Percentiles rank a stretch among this genome's conserved stretches.
phyloP scores from a whole-genome alignment of 2,113 vertebrate genomes.

The Butorides virescens region DNA sequence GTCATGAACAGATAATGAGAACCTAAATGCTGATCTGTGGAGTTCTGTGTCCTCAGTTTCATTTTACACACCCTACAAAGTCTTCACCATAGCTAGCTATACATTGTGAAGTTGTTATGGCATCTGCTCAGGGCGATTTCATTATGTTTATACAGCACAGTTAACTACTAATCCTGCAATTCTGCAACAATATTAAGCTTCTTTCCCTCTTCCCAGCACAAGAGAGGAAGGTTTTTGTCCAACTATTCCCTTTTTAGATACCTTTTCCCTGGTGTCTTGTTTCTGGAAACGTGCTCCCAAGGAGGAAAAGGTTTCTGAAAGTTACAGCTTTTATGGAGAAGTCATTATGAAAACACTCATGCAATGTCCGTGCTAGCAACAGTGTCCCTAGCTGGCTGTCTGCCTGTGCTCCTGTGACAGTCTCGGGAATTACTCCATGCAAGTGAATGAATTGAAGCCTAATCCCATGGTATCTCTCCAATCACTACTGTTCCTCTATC shows the following conservation, averaged over 20 bases:
- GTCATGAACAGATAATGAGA: neutral
- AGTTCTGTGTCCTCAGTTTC: neutral
- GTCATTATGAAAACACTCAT: neutral
- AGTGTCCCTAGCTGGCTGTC: neutral
- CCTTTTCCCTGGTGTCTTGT: neutral
- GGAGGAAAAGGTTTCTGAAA: neutral
- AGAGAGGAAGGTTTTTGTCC: neutral
- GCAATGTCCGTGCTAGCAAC: neutral
- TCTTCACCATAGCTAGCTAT: neutral
- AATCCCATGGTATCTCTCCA: neutral
- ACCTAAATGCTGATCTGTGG: neutral
- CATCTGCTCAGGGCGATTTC: neutral
- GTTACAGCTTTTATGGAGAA: neutral
- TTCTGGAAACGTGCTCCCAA: neutral
- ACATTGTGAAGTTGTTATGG: neutral
- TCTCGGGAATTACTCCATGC: neutral
- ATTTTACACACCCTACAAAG: neutral
- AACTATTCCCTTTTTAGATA: neutral
- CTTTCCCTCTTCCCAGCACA: neutral
- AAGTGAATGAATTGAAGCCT: neutral
- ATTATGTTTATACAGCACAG: neutral
- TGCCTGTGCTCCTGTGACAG: neutral
- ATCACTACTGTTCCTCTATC: neutral
- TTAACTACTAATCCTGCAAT: neutral
- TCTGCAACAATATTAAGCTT: neutral